Conservation (phyloP, 2,113 vertebrate genomes). For the Campylorhamphus procurvoides region DNA sequence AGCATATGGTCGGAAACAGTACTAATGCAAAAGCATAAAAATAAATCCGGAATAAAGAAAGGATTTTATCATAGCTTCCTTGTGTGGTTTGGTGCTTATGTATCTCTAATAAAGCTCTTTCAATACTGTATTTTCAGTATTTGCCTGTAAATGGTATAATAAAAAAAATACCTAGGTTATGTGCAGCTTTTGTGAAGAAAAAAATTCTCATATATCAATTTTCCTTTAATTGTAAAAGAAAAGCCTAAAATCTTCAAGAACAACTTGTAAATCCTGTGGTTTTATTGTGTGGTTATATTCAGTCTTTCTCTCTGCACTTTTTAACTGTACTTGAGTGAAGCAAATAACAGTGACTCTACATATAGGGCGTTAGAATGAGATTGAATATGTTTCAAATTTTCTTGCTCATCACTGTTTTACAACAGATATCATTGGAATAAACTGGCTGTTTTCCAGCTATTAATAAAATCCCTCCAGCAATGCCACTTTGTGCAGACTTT, state of each 20-base stretch:
- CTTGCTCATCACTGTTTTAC: constrained; percentile 25
- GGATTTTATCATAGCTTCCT: background rate
- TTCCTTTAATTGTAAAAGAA: background rate
- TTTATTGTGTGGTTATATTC: background rate
- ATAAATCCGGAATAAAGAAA: background rate
- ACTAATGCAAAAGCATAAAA: background rate
- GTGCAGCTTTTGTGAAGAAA: background rate
- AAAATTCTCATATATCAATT: background rate
- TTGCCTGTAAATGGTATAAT: background rate
- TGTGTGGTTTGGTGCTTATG: background rate
- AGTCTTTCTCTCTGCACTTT: background rate
- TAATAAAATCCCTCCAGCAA: constrained; percentile 27
- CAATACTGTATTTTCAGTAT: background rate
- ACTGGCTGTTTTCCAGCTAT: background rate
- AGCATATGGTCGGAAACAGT: background rate
- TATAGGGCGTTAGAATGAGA: background rate
- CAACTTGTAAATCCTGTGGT: background rate
- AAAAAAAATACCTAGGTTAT: background rate
- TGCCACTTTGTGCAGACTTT: background rate
- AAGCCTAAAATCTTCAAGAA: background rate
- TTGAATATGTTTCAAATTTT: constrained; percentile 34
- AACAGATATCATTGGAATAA: constrained; percentile 29
- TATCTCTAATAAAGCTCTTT: background rate
- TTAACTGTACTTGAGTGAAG: background rate
- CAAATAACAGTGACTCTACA: background rate